Evolutionary conservation across 2,113 vertebrate genomes (phyloP), one percentile per base, ranked within the genome.

Genomic region (Perognathus longimembris): DNA sequence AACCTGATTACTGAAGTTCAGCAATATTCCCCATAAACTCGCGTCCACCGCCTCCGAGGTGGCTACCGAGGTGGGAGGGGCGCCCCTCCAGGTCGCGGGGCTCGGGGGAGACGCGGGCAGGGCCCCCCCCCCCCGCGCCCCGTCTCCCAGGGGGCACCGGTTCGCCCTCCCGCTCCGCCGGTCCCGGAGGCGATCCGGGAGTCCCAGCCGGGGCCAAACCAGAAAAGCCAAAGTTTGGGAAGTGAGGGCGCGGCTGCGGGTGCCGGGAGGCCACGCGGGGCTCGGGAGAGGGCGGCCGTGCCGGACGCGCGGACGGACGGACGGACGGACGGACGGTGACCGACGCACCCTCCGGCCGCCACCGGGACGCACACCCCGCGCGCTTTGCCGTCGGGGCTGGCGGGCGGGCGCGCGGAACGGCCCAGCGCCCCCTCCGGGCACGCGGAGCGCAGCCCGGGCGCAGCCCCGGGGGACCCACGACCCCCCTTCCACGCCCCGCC

Each of bases 1-100:
- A 98, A 99, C 98, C 98, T 98, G 98, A 98, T 98, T 98, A 98
- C 98, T 91, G 95, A 98, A 98, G 97, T 98, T 98, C 97, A 97
- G 97, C 98, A 98, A 98, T 98, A 98, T 98, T 98, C 97, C 93
- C 97, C 97, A 98, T 96, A 98, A 98, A 98, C 97, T 97, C 98
- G 96, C 95, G 91, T 87, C 90, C 97, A 84, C 88, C 96, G 96
- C 97, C 97, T 96, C 94, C 42, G 88, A 96, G 92, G 95, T 91
- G 93, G 97, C 94, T 95, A 81, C 45, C 12, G 9, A 95, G 95
- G 92, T 93, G 94, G 89, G 94, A 88, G 92, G 11, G 42, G 78
- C 87, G 17, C 59, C 83, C 87, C 73, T 94, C 84, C 45, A 50
- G 11, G 66, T 14, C 88, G 7, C 74, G 4, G 67, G 93, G 59